Percentiles rank a stretch among this genome's conserved stretches.
These are phyloP conservation scores for Halictus rubicundus DNA, from an alignment of 1,140 invertebrate species.

Conservation along the genomic window DNA sequence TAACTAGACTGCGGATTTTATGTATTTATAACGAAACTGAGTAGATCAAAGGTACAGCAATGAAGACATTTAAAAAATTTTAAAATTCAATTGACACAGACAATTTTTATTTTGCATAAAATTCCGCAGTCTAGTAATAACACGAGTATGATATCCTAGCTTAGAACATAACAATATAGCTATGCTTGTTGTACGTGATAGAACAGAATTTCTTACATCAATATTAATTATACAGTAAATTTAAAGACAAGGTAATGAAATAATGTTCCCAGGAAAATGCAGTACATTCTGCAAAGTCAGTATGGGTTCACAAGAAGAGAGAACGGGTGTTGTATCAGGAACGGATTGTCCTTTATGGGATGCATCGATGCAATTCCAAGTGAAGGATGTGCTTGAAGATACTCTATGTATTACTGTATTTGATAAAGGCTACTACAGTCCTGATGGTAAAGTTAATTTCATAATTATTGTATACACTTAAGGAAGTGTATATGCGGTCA, in stretches of 20 bases:
- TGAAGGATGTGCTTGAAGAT: slow-evolving; percentile 88
- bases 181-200: background rate
- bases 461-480: background rate
- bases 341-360: slow-evolving; percentile 87
- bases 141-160: background rate
- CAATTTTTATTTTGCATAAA: too few species aligned
- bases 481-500: background rate
- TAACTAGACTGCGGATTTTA: background rate
- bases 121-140: background rate
- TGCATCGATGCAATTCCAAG: slow-evolving; percentile 91
- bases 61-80: too few species aligned
- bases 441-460: slow-evolving; percentile 84
- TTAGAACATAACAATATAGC: slow-evolving; percentile 5
- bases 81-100: too few species aligned
- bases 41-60: too few species aligned
- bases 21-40: too few species aligned
- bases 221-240: background rate
- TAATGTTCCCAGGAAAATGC: slow-evolving; percentile 71
- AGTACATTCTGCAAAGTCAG: slow-evolving; percentile 91
- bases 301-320: slow-evolving; percentile 88
- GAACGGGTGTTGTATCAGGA: slow-evolving; percentile 84
- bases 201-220: slow-evolving; percentile 14
- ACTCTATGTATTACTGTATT: slow-evolving; percentile 89
- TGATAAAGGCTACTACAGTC: slow-evolving; percentile 88
- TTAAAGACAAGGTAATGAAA: slow-evolving; percentile 2